Evolutionary conservation across 2,113 vertebrate genomes (phyloP).

Genomic region (Grammomys surdaster): DNA sequence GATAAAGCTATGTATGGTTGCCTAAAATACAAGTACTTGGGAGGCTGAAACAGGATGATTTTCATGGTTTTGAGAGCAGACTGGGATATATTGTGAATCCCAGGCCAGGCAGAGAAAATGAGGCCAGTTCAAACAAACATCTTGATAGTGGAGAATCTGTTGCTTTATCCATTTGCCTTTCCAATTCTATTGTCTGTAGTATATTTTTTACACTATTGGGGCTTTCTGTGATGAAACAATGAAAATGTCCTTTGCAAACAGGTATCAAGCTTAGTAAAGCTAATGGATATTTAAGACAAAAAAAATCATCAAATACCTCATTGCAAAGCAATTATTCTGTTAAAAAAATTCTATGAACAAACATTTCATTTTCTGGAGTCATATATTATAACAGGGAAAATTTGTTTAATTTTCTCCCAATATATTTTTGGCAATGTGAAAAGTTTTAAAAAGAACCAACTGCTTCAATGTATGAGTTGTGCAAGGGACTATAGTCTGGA

Average conservation of each 20-base stretch:
- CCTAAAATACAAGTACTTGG: not conserved
- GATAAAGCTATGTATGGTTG: not conserved
- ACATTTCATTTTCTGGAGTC: slow-evolving; percentile 59
- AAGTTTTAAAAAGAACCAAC: slow-evolving; percentile 66
- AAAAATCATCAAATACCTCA: slow-evolving; percentile 3
- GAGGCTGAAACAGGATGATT: not conserved
- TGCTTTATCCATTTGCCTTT: not conserved
- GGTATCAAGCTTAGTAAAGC: not conserved
- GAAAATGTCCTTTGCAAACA: not conserved
- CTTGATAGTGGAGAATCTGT: no score
- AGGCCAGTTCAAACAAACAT: not conserved
- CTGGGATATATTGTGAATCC: not conserved
- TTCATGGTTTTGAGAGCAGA: not conserved
- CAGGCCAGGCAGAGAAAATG: not conserved
- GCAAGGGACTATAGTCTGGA: not conserved
- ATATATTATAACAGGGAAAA: slow-evolving; percentile 53
- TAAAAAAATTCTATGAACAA: slow-evolving; percentile 68
- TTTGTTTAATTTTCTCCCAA: slow-evolving; percentile 51
- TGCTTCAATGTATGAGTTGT: slow-evolving; percentile 50
- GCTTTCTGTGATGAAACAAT: not conserved
- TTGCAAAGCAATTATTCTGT: slow-evolving; percentile 51
- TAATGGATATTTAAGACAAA: slow-evolving; percentile 8
- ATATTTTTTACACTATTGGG: not conserved
- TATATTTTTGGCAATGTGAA: slow-evolving; percentile 51
- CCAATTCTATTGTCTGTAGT: not conserved